phyloP scores from a whole-genome alignment of 2,888 invertebrate species.

The Andrena trimmerana region DNA sequence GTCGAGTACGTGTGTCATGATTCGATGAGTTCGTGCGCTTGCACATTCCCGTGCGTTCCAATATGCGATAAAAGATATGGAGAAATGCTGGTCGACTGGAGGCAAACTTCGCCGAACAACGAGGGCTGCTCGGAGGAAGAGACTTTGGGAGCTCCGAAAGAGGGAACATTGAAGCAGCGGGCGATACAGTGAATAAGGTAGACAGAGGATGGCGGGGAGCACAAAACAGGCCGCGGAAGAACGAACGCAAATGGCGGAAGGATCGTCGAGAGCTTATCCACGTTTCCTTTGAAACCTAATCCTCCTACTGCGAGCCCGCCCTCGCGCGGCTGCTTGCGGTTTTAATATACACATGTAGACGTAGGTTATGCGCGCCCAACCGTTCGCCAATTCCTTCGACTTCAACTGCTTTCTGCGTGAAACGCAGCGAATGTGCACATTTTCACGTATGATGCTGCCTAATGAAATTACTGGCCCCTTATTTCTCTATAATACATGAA shows the following conservation, averaged over 20 bases:
- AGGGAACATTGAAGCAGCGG: not conserved
- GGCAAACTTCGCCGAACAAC: not conserved
- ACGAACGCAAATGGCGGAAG: constrained; percentile 21
- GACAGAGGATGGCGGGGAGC: not conserved
- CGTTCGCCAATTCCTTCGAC: constrained; percentile 25
- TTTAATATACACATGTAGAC: constrained; percentile 29
- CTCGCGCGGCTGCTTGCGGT: constrained; percentile 1
- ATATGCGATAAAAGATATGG: not conserved
- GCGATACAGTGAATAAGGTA: not conserved
- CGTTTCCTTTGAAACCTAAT: constrained; percentile 22
- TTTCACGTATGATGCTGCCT: not conserved
- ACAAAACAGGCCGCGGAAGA: not conserved
- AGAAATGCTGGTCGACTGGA: not conserved
- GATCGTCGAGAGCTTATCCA: constrained; percentile 21
- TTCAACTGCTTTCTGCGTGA: constrained; percentile 1
- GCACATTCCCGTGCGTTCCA: not conserved
- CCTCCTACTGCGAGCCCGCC: not conserved
- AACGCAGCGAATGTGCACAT: not conserved
- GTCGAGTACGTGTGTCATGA: not conserved
- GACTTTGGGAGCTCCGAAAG: not conserved
- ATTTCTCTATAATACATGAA: too few species aligned
- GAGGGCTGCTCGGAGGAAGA: not conserved
- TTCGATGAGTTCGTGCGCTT: not conserved
- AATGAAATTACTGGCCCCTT: too few species aligned
- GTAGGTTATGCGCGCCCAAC: not conserved